These are phyloP conservation scores for Sinocyclocheilus rhinocerous DNA, from an alignment of 2,113 vertebrate species.

Conservation along the genomic window DNA sequence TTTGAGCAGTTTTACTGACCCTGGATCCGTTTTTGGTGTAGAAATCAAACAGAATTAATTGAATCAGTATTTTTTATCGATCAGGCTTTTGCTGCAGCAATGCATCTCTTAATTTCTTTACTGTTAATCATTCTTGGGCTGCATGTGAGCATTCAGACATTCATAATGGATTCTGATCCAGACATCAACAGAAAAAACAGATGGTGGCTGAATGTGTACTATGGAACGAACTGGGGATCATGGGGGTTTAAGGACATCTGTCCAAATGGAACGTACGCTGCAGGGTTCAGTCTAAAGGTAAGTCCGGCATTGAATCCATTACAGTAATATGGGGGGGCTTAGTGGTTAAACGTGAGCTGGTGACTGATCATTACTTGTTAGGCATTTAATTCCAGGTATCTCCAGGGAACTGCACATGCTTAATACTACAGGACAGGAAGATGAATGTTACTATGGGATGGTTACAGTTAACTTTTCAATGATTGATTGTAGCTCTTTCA, in stretches of 20 bases:
- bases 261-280: slow-evolving; percentile 13
- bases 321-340: no score
- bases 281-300: slow-evolving; percentile 49
- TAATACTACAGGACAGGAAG: background rate
- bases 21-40: background rate
- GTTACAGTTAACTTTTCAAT: background rate
- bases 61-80: background rate
- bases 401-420: background rate
- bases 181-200: no score
- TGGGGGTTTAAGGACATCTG: slow-evolving; percentile 40
- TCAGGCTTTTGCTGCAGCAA: background rate
- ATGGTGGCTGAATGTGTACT: slow-evolving; percentile 29
- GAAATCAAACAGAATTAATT: background rate
- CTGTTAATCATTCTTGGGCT: background rate
- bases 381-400: no score
- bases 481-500: background rate
- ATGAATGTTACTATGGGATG: background rate
- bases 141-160: no score
- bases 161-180: no score
- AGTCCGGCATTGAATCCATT: no score
- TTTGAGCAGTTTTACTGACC: background rate
- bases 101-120: background rate
- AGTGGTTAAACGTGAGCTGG: background rate
- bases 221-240: slow-evolving; percentile 21
- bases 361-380: no score